Base-by-base conservation (phyloP, 2,797 vertebrate species). In the Myoxocephalus aenaeus region DNA sequence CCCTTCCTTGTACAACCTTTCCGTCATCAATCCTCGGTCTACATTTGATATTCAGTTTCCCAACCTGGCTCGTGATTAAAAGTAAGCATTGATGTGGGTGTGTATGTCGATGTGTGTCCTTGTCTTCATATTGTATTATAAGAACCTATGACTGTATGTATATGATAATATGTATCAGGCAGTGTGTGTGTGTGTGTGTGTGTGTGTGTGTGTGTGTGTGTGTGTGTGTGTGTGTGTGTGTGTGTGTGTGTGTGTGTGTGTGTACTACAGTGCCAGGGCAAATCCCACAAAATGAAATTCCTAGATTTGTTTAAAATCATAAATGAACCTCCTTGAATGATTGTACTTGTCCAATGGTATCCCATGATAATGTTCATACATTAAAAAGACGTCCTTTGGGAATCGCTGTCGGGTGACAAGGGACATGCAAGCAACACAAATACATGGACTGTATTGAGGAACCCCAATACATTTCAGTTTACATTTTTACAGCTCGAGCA, bases 1-100 rank as follows among this genome's bases (percentile, higher is more conserved):
- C 89, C 80, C 38, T 42, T 84, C 40, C 27, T 42, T 38, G 40
- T 46, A 29, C 32, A 6, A 25, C 54, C 12, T 54, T 70, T 57
- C 14, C 2, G 12, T 53, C 22, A 67, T 76, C 64, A 80, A 54
- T 73, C 53, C 42, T 48, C 71, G 65, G 54, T 53, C n/a, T 20
- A 1, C 4, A 51, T 56, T 44, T 75, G 62, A 38, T 75, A 44
- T 67, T 70, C 58, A 70, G 27, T 57, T 57, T 69, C 5, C 48
- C 14, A 32, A 22, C 32, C 15, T 34, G 14, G 22, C 29, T 73
- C 12, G 17, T 72, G 34, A 82, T 73, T 77, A 68, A 73, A 80
- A 69, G 34, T 58, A 32, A 27, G 27, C 20, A 11, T 36, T 14
- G 0, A 32, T 40, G 36, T 44, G 25, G 6, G 22, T 51, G n/a